These are phyloP conservation scores for Beris morrisii DNA, from an alignment of 2,888 invertebrate genomes.

Conservation along the genomic window DNA sequence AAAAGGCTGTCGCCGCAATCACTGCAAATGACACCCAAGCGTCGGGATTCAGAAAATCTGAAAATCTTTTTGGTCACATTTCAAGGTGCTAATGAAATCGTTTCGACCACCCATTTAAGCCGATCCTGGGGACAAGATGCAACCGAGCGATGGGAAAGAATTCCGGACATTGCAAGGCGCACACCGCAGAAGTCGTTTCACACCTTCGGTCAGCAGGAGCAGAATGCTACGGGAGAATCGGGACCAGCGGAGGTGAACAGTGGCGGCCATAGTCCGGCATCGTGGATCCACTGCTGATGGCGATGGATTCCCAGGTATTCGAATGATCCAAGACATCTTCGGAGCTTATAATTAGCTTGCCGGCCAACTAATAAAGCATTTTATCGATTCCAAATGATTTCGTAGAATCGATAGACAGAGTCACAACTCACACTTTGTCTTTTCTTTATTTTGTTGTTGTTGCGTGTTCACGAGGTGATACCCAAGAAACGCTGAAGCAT, in stretches of 20 bases:
- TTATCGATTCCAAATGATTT: conserved; percentile 43
- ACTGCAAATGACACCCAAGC: too few relatives aligned
- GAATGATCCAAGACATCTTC: too few relatives aligned
- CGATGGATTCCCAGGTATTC: too few relatives aligned
- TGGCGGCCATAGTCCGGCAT: conserved; percentile 31
- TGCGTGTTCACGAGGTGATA: too few relatives aligned
- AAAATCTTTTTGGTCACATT: conserved; percentile 24
- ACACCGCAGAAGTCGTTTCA: conserved; percentile 1
- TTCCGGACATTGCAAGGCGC: too few relatives aligned
- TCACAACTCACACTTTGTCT: too few relatives aligned
- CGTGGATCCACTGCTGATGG: too few relatives aligned
- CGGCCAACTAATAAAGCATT: conserved; percentile 42
- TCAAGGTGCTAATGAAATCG: conserved; percentile 56
- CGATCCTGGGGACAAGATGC: neutral
- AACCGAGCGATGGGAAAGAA: too few relatives aligned
- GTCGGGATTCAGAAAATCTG: too few relatives aligned
- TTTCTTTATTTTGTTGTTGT: too few relatives aligned
- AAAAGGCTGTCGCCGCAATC: too few relatives aligned
- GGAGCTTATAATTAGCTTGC: conserved; percentile 40
- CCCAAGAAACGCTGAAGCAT: too few relatives aligned
- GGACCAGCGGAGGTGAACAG: conserved; percentile 34
- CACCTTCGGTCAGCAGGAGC: conserved; percentile 3
- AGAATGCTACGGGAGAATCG: conserved; percentile 47
- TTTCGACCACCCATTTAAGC: conserved; percentile 52
- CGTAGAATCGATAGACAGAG: conserved; percentile 39